Base-by-base conservation (phyloP, 2,888 invertebrate species). In the Clistopyga incitator region DNA sequence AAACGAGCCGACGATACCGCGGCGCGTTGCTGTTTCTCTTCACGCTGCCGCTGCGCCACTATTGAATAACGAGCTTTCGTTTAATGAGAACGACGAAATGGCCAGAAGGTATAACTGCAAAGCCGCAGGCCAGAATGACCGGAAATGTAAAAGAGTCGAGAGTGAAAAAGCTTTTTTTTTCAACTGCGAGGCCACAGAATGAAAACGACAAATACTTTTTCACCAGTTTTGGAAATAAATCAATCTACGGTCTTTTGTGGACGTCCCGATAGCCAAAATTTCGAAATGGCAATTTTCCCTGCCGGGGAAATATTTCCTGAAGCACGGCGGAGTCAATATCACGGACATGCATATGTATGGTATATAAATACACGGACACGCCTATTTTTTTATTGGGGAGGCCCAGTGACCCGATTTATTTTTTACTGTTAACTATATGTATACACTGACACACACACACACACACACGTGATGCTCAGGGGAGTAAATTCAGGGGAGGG, bases 211-310 rank as follows among this genome's bases (percentile, higher is more conserved):
- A 56, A 42, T 6, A 10, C 18, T 52, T 56, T 34, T 71, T 71
- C 64, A 47, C 45, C 42, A 25, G 42, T 38, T 23, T 38, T 25
- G 52, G 10, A 81, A 76, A 80, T 38, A 70, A 85, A 82, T 84
- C 82, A 84, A 84, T 75, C 74, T 70, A 54, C 42, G 59, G 56
- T 65, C 50, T 64, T 83, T 81, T 75, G 78, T 81, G 72, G 70
- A 84, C 52, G 25, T 11, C 70, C 50, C 59, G 74, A 74, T 82
- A 75, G 77, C 68, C n/a, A 71, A 56, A 84, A 67, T 82, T 45
- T 78, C 65, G n/a, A n/a, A n/a, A n/a, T n/a, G n/a, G n/a, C n/a
- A n/a, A 6, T 67, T 45, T 67, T 50, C 34, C 38, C 52, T 54
- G 65, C 20, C 70, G 13, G 34, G 23, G 23, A 71, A n/a, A n/a